Base-by-base conservation (phyloP, 2,888 invertebrate species). In the Nematopogon swammerdamellus region DNA sequence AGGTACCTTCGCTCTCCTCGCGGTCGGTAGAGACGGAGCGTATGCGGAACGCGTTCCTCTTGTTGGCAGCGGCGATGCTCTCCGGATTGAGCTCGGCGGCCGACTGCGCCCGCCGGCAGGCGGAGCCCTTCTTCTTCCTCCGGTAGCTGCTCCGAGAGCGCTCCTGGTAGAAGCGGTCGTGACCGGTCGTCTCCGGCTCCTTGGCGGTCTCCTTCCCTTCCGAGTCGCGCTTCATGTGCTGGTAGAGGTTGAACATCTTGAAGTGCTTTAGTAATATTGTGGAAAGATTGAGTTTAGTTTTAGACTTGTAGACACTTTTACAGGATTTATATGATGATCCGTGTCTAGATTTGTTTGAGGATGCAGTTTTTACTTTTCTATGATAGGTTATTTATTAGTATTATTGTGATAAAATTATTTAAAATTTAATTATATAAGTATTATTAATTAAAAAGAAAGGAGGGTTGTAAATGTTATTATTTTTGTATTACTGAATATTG, bases 91-190 rank as follows among this genome's bases (percentile, higher is more conserved):
- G 76, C 61, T 88, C 88, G 2, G 85, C 84, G 0, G 86, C 87
- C 11, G 87, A 88, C 64, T 86, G 87, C 19, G 87, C 84, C 51
- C 88, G 71, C 52, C 85, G 75, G 52, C 85, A 81, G n/a, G 84
- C 81, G 16, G 82, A 82, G 29, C 75, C 77, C 44, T 76, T 80
- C 63, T 83, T 82, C 63, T 77, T 81, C 67, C 79, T 77, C 60
- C 73, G 69, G 20, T 75, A 80, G 50, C 73, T 80, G 0, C 76
- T 69, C 52, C 80, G 63, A 0, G 84, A 80, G 1, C 88, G 72
- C 51, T 87, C 85, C 62, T 88, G 88, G 59, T 88, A 91, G 64
- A 91, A 92, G 58, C 90, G 80, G 60, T 92, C 92, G 60, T 92
- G 92, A 0, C 91, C 92, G 6, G 90, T 92, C 2, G 88, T 85